Evolutionary conservation across 2,113 vertebrate species (phyloP).

Genomic region (Prionailurus viverrinus): DNA sequence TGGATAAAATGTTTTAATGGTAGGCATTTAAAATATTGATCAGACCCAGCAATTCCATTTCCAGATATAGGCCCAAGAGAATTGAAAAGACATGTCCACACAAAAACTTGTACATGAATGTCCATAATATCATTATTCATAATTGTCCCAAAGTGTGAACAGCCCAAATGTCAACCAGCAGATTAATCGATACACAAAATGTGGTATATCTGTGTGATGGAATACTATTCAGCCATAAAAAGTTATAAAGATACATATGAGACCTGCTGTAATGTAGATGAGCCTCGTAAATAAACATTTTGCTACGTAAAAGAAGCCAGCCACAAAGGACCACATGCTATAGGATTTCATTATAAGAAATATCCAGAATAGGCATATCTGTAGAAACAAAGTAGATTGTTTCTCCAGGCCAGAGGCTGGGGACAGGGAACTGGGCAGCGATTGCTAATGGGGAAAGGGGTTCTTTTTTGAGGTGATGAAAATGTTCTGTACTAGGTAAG

Average conservation of each 20-base stretch:
- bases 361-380: neutral
- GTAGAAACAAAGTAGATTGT: neutral
- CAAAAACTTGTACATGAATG: neutral
- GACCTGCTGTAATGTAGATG: neutral
- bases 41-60: neutral
- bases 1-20: neutral
- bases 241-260: neutral
- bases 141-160: neutral
- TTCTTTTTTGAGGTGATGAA: neutral
- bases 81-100: neutral
- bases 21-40: neutral
- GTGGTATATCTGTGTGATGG: accelerated
- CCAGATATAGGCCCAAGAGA: neutral
- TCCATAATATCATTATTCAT: neutral
- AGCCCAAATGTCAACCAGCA: neutral
- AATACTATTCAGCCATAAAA: neutral
- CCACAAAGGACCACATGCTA: neutral
- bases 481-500: neutral
- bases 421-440: neutral
- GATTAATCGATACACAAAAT: no score
- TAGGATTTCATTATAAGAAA: neutral
- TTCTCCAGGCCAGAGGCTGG: neutral
- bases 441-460: neutral
- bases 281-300: neutral
- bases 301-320: neutral